Percentiles rank a stretch among this genome's conserved stretches.
Conservation (phyloP, 2,113 vertebrate species). For the Oceanodroma tethys region DNA sequence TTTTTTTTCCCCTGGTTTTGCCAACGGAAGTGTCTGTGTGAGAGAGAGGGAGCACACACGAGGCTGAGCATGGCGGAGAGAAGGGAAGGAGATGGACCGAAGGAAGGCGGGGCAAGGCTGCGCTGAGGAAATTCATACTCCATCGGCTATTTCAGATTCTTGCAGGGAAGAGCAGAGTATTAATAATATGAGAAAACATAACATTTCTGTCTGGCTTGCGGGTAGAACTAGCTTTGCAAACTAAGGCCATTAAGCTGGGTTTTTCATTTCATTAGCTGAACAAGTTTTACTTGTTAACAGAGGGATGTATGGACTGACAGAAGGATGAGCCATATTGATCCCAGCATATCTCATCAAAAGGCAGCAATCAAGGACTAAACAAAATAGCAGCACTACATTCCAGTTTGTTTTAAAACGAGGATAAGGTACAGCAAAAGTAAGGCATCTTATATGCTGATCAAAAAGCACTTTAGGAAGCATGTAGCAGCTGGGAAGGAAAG, state of each 20-base stretch:
- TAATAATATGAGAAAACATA: not conserved
- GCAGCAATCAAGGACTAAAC: not conserved
- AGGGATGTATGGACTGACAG: not conserved
- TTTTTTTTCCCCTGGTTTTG: not conserved
- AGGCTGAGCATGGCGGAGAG: not conserved
- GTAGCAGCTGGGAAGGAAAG: not conserved
- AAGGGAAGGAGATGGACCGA: not conserved
- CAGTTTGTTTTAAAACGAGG: not conserved
- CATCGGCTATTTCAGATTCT: not conserved
- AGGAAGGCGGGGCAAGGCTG: not conserved
- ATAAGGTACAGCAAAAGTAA: not conserved
- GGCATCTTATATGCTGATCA: not conserved
- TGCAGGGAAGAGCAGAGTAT: not conserved
- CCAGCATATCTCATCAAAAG: not conserved
- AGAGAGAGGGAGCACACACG: rapidly evolving
- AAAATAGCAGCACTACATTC: not conserved
- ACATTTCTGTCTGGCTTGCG: not conserved
- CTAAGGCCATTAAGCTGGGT: not conserved
- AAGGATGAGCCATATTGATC: not conserved
- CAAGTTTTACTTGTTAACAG: not conserved
- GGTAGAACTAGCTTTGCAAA: not conserved
- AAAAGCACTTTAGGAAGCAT: not conserved
- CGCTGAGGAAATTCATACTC: not conserved
- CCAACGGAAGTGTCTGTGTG: not conserved
- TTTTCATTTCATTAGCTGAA: not conserved